These are phyloP conservation scores for Phycodurus eques DNA, from an alignment of 2,113 vertebrate species.

Conservation along the genomic window DNA sequence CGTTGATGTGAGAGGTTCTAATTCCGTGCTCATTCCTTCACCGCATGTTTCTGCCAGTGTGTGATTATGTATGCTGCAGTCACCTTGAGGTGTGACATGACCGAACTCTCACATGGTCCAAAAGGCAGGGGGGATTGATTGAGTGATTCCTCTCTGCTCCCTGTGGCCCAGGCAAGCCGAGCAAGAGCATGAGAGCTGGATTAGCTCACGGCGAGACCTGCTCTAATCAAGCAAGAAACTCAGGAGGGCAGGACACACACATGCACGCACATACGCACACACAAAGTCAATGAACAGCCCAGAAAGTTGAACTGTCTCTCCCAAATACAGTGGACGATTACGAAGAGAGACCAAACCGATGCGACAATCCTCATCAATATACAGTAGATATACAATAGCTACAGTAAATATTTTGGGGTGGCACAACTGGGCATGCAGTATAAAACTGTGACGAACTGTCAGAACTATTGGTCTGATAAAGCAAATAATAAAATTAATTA, in stretches of 20 bases:
- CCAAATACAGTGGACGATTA: not conserved
- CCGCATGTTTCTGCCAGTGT: not conserved
- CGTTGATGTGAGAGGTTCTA: not conserved
- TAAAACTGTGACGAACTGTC: no score
- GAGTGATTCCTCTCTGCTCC: constrained; percentile 26
- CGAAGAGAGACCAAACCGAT: not conserved
- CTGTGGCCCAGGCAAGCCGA: not conserved
- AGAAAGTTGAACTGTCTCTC: not conserved
- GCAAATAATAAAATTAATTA: no score
- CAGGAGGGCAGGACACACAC: constrained; percentile 12
- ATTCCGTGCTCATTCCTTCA: not conserved
- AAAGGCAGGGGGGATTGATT: constrained; percentile 22
- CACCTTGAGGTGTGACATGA: constrained; percentile 25
- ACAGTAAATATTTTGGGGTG: not conserved
- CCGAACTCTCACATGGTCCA: constrained; percentile 29
- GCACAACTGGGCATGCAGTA: no score
- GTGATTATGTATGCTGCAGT: constrained; percentile 10
- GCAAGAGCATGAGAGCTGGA: constrained; percentile 36
- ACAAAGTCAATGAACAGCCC: not conserved
- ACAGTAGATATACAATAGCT: not conserved
- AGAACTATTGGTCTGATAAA: no score
- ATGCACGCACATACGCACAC: constrained; percentile 10
- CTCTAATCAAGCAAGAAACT: constrained; percentile 24
- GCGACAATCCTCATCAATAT: not conserved
- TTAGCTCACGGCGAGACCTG: constrained; percentile 16